Evolutionary conservation across 2,888 invertebrate genomes (phyloP).

Genomic region (Sphinx pinastri): DNA sequence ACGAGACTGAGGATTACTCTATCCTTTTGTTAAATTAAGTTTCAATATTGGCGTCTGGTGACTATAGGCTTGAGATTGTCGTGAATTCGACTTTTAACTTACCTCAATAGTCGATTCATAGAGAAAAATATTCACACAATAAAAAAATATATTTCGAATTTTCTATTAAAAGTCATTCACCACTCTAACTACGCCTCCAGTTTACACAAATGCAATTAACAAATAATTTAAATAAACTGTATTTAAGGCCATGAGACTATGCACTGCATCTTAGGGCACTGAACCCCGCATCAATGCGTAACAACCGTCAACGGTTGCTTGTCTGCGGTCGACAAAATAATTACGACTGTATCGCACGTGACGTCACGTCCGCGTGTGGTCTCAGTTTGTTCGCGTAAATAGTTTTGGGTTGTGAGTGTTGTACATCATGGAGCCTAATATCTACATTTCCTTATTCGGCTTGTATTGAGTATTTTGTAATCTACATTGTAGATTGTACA

Average conservation of each 20-base stretch:
- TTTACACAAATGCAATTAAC: constrained; percentile 9
- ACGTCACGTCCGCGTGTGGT: neutral
- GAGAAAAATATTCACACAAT: no score
- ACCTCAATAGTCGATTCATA: no score
- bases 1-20: neutral
- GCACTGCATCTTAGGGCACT: constrained; percentile 32
- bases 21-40: neutral
- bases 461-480: no score
- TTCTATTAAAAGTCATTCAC: neutral
- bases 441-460: no score
- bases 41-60: no score
- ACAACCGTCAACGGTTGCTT: constrained; percentile 28
- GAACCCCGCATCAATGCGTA: constrained; percentile 30
- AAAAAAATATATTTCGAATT: no score
- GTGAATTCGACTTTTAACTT: no score
- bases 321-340: constrained; percentile 32
- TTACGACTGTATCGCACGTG: constrained; percentile 16
- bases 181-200: neutral
- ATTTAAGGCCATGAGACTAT: constrained; percentile 19
- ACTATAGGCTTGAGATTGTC: no score
- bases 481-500: no score
- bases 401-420: neutral
- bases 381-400: neutral
- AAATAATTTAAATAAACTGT: neutral
- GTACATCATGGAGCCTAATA: no score